Evolutionary conservation across 2,113 vertebrate genomes (phyloP).

Genomic region (Zosterops hypoxanthus): DNA sequence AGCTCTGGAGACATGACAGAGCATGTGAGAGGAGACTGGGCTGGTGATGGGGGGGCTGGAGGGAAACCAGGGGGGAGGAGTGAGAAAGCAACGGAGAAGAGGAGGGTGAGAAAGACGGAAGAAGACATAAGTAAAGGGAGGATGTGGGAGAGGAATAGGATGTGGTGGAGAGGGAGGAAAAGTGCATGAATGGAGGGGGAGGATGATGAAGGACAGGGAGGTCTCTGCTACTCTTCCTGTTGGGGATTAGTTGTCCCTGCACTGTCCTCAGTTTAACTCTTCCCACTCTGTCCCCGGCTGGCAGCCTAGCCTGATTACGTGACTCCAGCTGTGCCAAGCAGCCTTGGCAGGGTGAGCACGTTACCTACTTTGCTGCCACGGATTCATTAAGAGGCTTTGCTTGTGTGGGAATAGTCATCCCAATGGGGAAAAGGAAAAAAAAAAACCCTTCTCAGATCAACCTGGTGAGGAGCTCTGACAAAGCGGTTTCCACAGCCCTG

Average conservation of each 20-base stretch:
- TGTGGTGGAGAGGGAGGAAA: neutral
- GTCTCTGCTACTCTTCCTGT: conserved; percentile 18
- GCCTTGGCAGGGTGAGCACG: conserved; percentile 52
- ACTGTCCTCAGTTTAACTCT: conserved; percentile 61
- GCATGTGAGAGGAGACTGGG: neutral
- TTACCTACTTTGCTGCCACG: conserved; percentile 63
- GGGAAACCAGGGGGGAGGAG: neutral
- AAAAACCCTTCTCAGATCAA: conserved; percentile 27
- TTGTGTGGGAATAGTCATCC: conserved; percentile 68
- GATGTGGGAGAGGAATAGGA: neutral
- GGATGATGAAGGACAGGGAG: conserved; percentile 15
- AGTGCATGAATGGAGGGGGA: neutral
- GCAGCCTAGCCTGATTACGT: conserved; percentile 51
- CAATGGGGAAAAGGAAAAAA: neutral
- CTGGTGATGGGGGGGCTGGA: neutral
- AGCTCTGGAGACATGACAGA: conserved; percentile 37
- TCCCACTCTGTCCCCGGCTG: neutral
- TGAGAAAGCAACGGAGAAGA: neutral
- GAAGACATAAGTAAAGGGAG: neutral
- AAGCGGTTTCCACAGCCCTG: conserved; percentile 25
- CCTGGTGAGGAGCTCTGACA: conserved; percentile 39
- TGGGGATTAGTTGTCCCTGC: conserved; percentile 38
- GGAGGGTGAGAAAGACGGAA: neutral
- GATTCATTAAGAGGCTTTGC: conserved; percentile 77
- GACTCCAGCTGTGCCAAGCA: conserved; percentile 69